Percentiles rank a stretch among this genome's conserved stretches.
These are phyloP conservation scores for Oryzaephilus surinamensis DNA, from an alignment of 1,140 invertebrate genomes.

Conservation along the genomic window DNA sequence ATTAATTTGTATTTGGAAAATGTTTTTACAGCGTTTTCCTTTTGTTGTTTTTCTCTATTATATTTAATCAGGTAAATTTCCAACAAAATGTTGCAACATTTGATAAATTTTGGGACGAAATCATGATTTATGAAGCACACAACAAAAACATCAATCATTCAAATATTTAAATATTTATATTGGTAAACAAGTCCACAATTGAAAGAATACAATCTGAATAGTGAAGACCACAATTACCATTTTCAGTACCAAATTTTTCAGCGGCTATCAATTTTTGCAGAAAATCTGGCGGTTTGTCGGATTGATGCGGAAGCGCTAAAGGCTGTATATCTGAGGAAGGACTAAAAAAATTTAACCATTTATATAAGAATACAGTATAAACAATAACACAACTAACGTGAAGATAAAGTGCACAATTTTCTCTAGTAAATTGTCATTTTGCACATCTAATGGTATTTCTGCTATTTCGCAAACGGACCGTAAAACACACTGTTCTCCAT, in stretches of 20 bases:
- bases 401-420: constrained; percentile 22
- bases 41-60: too few species aligned
- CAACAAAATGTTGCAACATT: too few species aligned
- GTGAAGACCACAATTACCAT: constrained; percentile 15
- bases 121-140: too few species aligned
- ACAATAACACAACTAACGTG: constrained; percentile 24
- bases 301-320: constrained; percentile 14
- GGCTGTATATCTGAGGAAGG: too few species aligned
- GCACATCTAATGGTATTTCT: constrained; percentile 18
- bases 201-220: constrained; percentile 22
- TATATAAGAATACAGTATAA: background rate
- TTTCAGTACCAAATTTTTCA: constrained; percentile 16
- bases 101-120: too few species aligned
- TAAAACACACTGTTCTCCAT: constrained; percentile 18
- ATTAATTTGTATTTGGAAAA: too few species aligned
- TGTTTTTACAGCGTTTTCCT: too few species aligned
- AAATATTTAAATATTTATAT: too few species aligned
- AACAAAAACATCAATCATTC: too few species aligned
- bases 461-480: constrained; percentile 20
- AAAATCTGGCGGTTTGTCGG: constrained; percentile 8
- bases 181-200: constrained; percentile 21
- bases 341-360: constrained; percentile 13
- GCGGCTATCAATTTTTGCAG: constrained; percentile 14
- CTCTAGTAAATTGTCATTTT: constrained; percentile 15
- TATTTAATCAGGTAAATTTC: too few species aligned